These are phyloP conservation scores for Xenopus petersii DNA, from an alignment of 2,797 vertebrate species.

Conservation along the genomic window DNA sequence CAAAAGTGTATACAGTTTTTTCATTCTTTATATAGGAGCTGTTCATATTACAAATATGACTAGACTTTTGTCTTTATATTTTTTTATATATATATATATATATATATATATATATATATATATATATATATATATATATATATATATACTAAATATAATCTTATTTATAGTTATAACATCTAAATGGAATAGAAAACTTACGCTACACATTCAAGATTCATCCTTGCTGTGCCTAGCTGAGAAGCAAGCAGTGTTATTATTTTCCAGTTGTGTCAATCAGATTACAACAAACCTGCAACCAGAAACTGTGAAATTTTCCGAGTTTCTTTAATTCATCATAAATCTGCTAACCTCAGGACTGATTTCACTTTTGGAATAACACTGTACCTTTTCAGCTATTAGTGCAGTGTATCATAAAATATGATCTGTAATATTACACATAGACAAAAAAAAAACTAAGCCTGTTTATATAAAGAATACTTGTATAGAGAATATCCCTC, in stretches of 20 bases:
- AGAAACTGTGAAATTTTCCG: slow-evolving; percentile 9
- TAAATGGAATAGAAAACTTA: too few species aligned
- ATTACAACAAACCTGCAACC: slow-evolving; percentile 51
- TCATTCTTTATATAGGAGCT: too few species aligned
- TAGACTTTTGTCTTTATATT: too few species aligned
- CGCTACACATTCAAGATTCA: too few species aligned
- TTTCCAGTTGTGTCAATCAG: slow-evolving; percentile 22
- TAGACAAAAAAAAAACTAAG: slow-evolving; percentile 53
- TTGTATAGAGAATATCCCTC: slow-evolving; percentile 54
- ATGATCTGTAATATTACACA: slow-evolving; percentile 55
- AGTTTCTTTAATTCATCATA: slow-evolving; percentile 54
- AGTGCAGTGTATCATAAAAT: slow-evolving; percentile 55
- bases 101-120: too few species aligned
- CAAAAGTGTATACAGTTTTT: too few species aligned
- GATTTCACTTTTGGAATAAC: slow-evolving; percentile 57
- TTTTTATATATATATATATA: too few species aligned
- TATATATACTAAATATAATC: too few species aligned
- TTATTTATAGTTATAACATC: too few species aligned
- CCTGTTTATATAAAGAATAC: slow-evolving; percentile 51
- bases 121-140: too few species aligned
- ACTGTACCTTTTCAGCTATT: slow-evolving; percentile 50
- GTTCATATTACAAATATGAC: too few species aligned
- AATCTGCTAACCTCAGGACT: slow-evolving; percentile 47
- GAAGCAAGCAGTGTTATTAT: neutral
- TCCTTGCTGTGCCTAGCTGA: too few species aligned